phyloP scores from a whole-genome alignment of 2,888 invertebrate genomes.

The Caenorhabditis sp. region DNA sequence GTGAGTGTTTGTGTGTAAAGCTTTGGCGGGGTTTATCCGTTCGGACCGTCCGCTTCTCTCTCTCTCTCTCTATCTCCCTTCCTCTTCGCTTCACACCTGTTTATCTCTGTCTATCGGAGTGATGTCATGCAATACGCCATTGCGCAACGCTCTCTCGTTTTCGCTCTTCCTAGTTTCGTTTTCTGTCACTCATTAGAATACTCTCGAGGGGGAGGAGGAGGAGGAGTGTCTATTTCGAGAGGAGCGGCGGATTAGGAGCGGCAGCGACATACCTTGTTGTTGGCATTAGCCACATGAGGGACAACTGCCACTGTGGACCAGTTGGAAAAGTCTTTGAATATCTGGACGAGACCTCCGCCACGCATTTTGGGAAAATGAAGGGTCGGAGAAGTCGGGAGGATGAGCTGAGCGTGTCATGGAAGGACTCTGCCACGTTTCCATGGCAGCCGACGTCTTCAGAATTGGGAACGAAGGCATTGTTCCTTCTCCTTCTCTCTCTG shows the following conservation, averaged over 20 bases:
- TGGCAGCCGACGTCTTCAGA: slow-evolving; percentile 3
- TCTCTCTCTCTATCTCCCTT: slow-evolving; percentile 8
- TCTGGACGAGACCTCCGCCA: slow-evolving; percentile 59
- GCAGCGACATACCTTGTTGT: slow-evolving; percentile 53
- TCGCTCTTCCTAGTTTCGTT: slow-evolving; percentile 8
- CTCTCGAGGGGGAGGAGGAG: not conserved
- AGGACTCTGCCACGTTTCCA: not conserved
- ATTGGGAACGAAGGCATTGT: not conserved
- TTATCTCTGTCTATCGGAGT: slow-evolving; percentile 26
- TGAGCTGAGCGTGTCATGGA: not conserved
- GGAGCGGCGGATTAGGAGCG: not conserved
- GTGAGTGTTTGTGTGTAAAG: too few relatives aligned
- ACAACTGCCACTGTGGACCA: slow-evolving; percentile 74
- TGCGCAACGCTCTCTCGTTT: slow-evolving; percentile 13
- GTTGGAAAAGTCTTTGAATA: slow-evolving; percentile 74
- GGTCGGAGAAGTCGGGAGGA: not conserved
- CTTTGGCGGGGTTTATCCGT: not conserved
- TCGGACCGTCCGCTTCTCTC: slow-evolving; percentile 9
- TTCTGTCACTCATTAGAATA: not conserved
- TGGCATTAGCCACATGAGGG: slow-evolving; percentile 71
- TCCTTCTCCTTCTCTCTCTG: not conserved
- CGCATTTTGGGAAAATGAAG: slow-evolving; percentile 27
- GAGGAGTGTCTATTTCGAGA: not conserved
- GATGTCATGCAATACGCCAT: slow-evolving; percentile 31
- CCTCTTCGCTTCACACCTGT: slow-evolving; percentile 16